phyloP scores from a whole-genome alignment of 1,140 invertebrate genomes.

The Hylyphantes graminicola region DNA sequence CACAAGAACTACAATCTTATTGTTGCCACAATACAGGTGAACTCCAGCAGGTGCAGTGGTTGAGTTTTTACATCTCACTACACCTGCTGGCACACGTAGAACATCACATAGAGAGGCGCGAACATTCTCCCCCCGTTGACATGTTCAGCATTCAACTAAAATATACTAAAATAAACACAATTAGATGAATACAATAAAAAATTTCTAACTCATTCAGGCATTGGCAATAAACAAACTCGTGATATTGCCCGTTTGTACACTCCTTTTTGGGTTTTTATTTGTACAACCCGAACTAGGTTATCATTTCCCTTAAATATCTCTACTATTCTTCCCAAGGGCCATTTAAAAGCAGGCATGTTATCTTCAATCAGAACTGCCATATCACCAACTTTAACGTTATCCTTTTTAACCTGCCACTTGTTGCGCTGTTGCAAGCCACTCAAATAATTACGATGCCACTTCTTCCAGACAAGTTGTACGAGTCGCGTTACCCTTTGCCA shows the following conservation, averaged over 20 bases:
- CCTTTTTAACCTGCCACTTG: constrained; percentile 19
- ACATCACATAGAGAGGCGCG: too few species aligned
- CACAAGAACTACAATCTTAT: too few species aligned
- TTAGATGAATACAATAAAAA: too few species aligned
- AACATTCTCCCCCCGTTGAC: too few species aligned
- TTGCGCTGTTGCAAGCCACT: background rate
- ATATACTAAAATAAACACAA: too few species aligned
- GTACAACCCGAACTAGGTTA: background rate
- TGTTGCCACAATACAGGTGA: too few species aligned
- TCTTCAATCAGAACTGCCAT: background rate
- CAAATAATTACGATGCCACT: background rate
- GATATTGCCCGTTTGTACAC: constrained; percentile 4
- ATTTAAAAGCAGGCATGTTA: constrained; percentile 9
- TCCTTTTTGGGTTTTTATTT: background rate
- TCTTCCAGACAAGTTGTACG: background rate
- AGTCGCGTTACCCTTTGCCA: background rate
- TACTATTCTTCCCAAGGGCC: background rate
- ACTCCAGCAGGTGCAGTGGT: too few species aligned
- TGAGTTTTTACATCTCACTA: too few species aligned
- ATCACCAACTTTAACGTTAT: background rate
- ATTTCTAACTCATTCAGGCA: background rate
- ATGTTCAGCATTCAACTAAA: too few species aligned
- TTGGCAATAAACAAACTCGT: background rate
- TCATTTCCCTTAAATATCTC: background rate
- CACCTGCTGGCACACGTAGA: too few species aligned